Conservation (phyloP, 2,888 invertebrate genomes). For the Epirrhoe alternata region DNA sequence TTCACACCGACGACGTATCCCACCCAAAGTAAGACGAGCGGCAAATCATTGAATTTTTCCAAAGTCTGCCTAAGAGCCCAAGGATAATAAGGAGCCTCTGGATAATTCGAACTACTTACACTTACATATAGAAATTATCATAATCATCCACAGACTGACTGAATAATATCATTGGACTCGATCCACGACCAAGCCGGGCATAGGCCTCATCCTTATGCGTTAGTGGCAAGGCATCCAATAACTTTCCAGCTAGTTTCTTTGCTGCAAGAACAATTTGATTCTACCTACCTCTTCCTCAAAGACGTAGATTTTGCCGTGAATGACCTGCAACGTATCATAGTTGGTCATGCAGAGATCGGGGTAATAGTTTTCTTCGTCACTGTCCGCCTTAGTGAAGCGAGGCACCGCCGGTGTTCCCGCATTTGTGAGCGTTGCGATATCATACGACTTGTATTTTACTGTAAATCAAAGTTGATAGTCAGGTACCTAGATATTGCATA, state of each 20-base stretch:
- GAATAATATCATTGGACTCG: too few relatives aligned
- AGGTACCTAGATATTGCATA: neutral
- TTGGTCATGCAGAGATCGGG: conserved; percentile 88
- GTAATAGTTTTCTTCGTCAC: conserved; percentile 64
- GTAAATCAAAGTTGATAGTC: neutral
- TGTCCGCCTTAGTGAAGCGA: conserved; percentile 62
- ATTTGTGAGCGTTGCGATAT: conserved; percentile 32
- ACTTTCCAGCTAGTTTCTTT: neutral
- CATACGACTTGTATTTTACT: conserved; percentile 21
- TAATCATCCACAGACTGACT: too few relatives aligned
- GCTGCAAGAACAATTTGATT: neutral
- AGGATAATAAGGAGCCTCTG: too few relatives aligned
- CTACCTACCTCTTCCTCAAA: conserved; percentile 76
- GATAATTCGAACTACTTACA: too few relatives aligned
- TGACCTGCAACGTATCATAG: conserved; percentile 88
- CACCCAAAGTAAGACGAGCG: neutral
- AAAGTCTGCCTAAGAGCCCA: too few relatives aligned
- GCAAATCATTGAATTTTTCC: too few relatives aligned
- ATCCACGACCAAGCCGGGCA: too few relatives aligned
- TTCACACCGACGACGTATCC: neutral
- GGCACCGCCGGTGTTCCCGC: conserved; percentile 58
- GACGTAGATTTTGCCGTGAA: conserved; percentile 77
- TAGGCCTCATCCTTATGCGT: neutral
- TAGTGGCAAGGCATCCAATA: neutral
- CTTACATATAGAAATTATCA: too few relatives aligned